Percentiles rank a stretch among this genome's conserved stretches.
Conservation (phyloP, 2,888 invertebrate genomes). For the Clivina fossor region DNA sequence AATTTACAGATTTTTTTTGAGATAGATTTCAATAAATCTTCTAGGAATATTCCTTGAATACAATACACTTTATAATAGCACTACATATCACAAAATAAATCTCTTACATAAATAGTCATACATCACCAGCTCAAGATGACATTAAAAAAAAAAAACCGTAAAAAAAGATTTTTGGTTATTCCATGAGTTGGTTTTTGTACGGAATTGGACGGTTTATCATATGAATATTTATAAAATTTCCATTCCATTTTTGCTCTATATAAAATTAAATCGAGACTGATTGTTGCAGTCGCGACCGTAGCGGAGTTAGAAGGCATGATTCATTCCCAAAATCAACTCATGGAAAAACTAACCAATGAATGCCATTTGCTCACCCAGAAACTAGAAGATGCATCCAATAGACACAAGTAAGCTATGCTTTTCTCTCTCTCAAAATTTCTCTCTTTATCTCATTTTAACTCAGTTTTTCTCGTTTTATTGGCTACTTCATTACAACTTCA, state of each 20-base stretch:
- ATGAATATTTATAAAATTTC: not conserved
- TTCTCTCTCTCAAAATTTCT: conserved; percentile 19
- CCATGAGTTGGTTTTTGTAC: conserved; percentile 56
- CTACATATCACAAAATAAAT: no score
- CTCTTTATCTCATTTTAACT: no score
- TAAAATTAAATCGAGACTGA: no score
- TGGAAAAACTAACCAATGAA: conserved; percentile 88
- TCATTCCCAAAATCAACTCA: conserved; percentile 88
- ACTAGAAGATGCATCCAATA: conserved; percentile 84
- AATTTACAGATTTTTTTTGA: no score
- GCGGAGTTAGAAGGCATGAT: conserved; percentile 88
- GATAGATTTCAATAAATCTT: no score
- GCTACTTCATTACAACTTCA: no score
- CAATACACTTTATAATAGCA: no score
- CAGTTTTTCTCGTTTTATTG: no score
- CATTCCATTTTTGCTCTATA: no score
- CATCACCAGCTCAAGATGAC: conserved; percentile 9
- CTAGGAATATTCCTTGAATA: no score
- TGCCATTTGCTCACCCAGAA: conserved; percentile 86
- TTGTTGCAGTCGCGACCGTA: conserved; percentile 81
- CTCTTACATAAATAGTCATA: no score
- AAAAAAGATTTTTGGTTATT: conserved; percentile 46
- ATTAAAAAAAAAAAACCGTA: no score
- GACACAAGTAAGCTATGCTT: conserved; percentile 75
- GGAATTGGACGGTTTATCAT: conserved; percentile 6